Conservation (phyloP, 1,140 invertebrate species). For the Neoseiulus cucumeris region DNA sequence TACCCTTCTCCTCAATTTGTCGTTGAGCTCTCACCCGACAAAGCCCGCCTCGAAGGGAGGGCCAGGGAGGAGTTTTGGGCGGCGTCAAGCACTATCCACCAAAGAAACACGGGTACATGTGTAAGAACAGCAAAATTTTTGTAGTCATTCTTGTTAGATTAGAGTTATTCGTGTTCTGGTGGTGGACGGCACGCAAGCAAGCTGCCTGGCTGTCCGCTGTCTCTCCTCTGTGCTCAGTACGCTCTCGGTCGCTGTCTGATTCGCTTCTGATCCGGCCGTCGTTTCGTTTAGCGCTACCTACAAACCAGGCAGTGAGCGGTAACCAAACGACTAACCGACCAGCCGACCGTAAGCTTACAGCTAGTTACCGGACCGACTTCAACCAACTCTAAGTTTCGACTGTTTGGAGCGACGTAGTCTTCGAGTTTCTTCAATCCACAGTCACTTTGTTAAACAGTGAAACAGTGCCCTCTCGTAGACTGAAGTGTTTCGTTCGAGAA, state of each 20-base stretch:
- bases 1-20: conserved; percentile 8
- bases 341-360: too few relatives aligned
- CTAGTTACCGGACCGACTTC: too few relatives aligned
- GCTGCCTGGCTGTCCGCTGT: not conserved
- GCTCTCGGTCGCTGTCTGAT: conserved; percentile 2
- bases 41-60: too few relatives aligned
- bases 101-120: conserved; percentile 12
- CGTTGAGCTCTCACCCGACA: not conserved
- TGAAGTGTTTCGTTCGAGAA: too few relatives aligned
- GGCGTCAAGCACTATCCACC: conserved; percentile 11
- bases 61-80: not conserved
- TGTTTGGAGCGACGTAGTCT: too few relatives aligned
- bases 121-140: conserved; percentile 12
- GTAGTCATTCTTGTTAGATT: conserved; percentile 12
- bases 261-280: not conserved
- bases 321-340: too few relatives aligned
- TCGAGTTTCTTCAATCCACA: too few relatives aligned
- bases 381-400: too few relatives aligned
- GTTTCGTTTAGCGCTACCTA: too few relatives aligned
- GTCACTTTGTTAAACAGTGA: too few relatives aligned
- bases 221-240: conserved; percentile 6
- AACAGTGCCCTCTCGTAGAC: too few relatives aligned
- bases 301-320: too few relatives aligned
- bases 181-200: conserved; percentile 10
- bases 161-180: conserved; percentile 11